These are phyloP conservation scores for Dynastes maya DNA, from an alignment of 2,888 invertebrate genomes.

Conservation along the genomic window DNA sequence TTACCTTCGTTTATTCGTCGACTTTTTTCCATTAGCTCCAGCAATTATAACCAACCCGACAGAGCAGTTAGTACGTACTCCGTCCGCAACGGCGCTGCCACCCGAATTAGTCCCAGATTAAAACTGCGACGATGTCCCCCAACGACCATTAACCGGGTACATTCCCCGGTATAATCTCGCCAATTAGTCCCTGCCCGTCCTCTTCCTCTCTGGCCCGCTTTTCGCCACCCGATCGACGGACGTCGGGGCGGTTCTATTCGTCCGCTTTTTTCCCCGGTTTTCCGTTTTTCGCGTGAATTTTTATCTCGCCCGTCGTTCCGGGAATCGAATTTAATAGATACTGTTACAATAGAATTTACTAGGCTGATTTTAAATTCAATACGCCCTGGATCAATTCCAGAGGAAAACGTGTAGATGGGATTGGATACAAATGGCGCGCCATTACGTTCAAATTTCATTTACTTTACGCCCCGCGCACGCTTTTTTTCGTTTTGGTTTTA, in stretches of 20 bases:
- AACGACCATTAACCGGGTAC: conserved; percentile 68
- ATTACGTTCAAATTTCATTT: conserved; percentile 44
- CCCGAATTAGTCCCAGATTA: conserved; percentile 70
- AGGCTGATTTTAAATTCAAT: conserved; percentile 49
- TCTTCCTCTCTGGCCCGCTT: neutral
- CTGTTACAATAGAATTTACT: conserved; percentile 50
- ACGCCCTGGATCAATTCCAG: conserved; percentile 45
- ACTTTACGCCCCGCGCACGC: conserved; percentile 2
- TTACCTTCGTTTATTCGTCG: conserved; percentile 16
- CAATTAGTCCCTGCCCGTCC: conserved; percentile 61
- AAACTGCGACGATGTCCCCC: conserved; percentile 69
- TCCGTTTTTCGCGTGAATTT: conserved; percentile 44
- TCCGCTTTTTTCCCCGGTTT: neutral
- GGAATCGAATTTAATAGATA: conserved; percentile 53
- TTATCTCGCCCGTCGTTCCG: conserved; percentile 29
- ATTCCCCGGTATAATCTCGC: conserved; percentile 64
- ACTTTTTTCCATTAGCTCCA: conserved; percentile 45
- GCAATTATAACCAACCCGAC: conserved; percentile 56
- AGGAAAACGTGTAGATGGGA: conserved; percentile 38
- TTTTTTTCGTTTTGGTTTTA: neutral
- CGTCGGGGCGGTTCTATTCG: neutral
- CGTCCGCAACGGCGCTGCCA: conserved; percentile 65
- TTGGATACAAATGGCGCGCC: conserved; percentile 34
- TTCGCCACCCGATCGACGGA: neutral
- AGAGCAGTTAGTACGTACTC: conserved; percentile 63